These are phyloP conservation scores for Casuarius casuarius DNA, from an alignment of 2,113 vertebrate genomes.

Conservation along the genomic window DNA sequence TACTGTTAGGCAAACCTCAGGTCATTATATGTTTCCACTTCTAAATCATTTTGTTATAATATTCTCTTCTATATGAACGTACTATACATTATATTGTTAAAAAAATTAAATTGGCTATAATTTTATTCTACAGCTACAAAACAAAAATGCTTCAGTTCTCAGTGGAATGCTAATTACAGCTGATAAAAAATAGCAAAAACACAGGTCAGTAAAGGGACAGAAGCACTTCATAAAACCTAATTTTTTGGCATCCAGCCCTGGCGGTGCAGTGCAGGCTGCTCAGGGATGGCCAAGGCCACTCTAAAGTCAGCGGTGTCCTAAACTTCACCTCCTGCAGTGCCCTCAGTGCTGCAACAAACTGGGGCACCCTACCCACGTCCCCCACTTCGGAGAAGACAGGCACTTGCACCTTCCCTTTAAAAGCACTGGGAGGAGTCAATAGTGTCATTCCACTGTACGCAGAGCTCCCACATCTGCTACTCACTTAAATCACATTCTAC, in stretches of 20 bases:
- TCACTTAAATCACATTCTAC: neutral
- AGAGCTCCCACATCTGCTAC: neutral
- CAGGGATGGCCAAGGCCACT: neutral
- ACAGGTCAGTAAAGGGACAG: neutral
- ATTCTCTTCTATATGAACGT: neutral
- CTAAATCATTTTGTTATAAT: rapidly evolving
- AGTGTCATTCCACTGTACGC: rapidly evolving
- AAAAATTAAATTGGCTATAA: neutral
- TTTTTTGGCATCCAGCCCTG: neutral
- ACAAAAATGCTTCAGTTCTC: neutral
- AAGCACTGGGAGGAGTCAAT: neutral
- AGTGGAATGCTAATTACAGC: neutral
- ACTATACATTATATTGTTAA: neutral
- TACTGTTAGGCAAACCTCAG: neutral
- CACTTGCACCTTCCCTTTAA: neutral
- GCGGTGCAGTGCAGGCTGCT: neutral
- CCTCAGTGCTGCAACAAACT: neutral
- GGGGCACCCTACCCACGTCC: neutral
- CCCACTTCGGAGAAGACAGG: neutral
- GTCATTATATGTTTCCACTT: neutral
- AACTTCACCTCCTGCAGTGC: neutral
- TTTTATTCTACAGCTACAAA: neutral
- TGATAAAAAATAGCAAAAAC: neutral
- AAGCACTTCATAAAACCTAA: neutral
- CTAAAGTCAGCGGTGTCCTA: neutral